Conservation (phyloP, 2,113 vertebrate genomes). For the Microcebus lehilahytsara region DNA sequence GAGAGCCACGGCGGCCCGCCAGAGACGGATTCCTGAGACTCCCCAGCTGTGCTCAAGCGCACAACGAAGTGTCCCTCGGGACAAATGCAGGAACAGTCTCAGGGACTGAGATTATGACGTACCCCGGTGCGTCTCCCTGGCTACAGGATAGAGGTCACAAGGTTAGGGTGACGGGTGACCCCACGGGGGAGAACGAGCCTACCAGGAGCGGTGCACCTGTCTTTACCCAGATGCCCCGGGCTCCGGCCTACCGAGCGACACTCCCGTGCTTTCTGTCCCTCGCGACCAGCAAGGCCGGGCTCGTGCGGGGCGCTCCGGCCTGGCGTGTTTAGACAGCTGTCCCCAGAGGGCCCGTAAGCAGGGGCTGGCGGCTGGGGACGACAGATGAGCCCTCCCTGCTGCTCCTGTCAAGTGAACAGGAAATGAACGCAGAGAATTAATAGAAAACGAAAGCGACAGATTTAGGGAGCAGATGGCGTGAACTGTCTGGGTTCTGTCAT, state of each 20-base stretch:
- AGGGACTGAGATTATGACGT: too few relatives aligned
- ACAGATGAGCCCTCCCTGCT: accelerated
- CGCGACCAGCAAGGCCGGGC: background rate
- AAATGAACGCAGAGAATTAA: background rate
- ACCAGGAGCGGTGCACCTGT: background rate
- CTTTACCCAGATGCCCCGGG: background rate
- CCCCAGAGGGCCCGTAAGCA: background rate
- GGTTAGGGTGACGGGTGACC: background rate
- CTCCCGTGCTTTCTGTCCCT: background rate
- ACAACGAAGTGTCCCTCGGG: background rate
- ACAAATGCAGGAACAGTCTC: background rate
- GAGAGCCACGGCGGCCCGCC: background rate
- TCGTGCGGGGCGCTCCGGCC: background rate
- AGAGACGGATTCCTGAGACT: accelerated
- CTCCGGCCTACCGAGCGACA: background rate
- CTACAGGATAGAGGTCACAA: background rate
- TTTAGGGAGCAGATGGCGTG: conserved; percentile 34
- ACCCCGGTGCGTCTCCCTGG: too few relatives aligned
- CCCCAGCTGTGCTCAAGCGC: background rate
- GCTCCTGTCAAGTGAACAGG: background rate
- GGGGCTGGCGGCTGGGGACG: background rate
- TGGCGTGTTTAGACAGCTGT: background rate
- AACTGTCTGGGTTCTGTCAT: background rate
- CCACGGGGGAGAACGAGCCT: background rate
- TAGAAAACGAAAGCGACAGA: background rate